Conservation (phyloP, 2,113 vertebrate genomes). For the Furnarius figulus region DNA sequence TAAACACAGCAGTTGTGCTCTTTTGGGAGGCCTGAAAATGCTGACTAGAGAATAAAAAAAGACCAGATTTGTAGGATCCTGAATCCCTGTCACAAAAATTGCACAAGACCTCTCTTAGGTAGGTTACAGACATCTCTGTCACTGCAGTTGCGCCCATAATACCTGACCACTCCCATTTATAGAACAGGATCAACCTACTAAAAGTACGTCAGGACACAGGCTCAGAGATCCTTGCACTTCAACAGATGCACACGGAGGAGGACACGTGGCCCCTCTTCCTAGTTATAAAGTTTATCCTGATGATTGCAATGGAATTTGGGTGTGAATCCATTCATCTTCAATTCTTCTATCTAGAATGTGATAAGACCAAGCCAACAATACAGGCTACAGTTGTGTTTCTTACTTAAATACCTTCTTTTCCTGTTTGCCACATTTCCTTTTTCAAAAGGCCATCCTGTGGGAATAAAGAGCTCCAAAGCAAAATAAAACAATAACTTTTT, state of each 20-base stretch:
- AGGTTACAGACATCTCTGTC: neutral
- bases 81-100: neutral
- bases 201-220: neutral
- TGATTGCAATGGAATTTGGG: conserved; percentile 19
- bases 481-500: neutral
- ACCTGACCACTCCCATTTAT: neutral
- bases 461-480: neutral
- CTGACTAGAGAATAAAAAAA: neutral
- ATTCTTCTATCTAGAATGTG: neutral
- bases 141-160: neutral
- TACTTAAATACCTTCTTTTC: neutral
- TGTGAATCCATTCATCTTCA: conserved; percentile 6
- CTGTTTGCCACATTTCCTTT: neutral
- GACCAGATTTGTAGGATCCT: neutral
- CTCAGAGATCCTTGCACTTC: neutral
- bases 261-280: neutral
- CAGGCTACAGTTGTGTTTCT: neutral
- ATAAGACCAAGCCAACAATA: conserved; percentile 4
- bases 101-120: neutral
- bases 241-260: neutral
- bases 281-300: conserved; percentile 19
- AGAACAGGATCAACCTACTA: neutral
- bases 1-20: rapidly evolving
- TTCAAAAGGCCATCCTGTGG: neutral
- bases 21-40: neutral